Base-by-base conservation (phyloP, 2,888 invertebrate genomes). In the Caenorhabditis afra region DNA sequence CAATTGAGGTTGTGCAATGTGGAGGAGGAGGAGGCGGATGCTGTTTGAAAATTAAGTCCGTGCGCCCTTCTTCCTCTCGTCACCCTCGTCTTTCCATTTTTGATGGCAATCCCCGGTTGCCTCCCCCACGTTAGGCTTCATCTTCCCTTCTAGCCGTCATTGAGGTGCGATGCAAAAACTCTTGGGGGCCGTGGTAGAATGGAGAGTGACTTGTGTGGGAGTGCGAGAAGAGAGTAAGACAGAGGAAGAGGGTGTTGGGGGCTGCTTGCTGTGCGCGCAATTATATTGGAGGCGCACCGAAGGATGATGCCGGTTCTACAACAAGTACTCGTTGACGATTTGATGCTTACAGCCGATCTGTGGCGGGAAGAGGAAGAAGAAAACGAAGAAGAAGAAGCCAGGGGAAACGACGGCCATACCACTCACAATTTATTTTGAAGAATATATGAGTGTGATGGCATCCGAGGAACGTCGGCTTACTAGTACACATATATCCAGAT, bases 281-380 rank as follows among this genome's bases (percentile, higher is more conserved):
- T 67, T 62, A 67, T 61, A 75, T 67, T 62, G 57, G 41, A 61
- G 59, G 50, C 67, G 65, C 66, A 66, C 61, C 65, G 73, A 74
- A 65, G 66, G 66, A 75, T 75, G 74, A 61, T 75, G 75, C 75
- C 75, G 75, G 75, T 75, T 75, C 67, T 75, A 67, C 75, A 75
- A 75, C 67, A 67, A 75, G 75, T 67, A 75, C 67, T 75, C 67
- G 74, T 66, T 75, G 74, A 67, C 67, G 67, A 75, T 75, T 67
- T 67, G 75, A 75, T 75, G 67, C 75, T 75, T 75, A 67, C 75
- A 67, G 57, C n/a, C 67, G 75, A 75, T 75, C 62, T 75, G 67
- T 62, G 53, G 75, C 75, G 67, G 62, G 75, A 75, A 55, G 67
- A 67, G 75, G 67, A 62, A 64, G 55, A 55, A 47, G 57, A 39